Evolutionary conservation across 2,888 invertebrate genomes (phyloP).

Genomic region (Nineta flava): DNA sequence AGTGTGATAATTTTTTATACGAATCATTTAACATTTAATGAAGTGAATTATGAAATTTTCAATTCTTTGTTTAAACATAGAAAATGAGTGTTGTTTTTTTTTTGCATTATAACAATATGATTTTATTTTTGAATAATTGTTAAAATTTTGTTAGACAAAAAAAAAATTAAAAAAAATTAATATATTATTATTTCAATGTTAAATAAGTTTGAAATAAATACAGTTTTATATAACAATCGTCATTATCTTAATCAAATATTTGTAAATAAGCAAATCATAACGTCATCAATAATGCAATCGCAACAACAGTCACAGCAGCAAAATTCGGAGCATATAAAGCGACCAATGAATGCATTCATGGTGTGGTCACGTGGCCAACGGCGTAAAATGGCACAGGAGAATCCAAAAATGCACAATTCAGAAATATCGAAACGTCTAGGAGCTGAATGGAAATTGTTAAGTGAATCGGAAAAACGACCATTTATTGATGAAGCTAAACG

Average conservation of each 20-base stretch:
- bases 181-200: not conserved
- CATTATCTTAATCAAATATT: too few relatives aligned
- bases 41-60: too few relatives aligned
- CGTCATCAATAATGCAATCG: slow-evolving; percentile 20
- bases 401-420: slow-evolving; percentile 88
- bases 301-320: slow-evolving; percentile 21
- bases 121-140: too few relatives aligned
- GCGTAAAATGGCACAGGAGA: slow-evolving; percentile 84
- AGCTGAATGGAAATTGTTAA: slow-evolving; percentile 77
- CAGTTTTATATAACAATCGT: not conserved
- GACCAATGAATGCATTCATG: slow-evolving; percentile 74
- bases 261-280: slow-evolving; percentile 5
- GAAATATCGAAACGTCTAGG: slow-evolving; percentile 77
- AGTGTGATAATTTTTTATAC: too few relatives aligned
- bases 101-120: too few relatives aligned
- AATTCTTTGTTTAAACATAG: too few relatives aligned
- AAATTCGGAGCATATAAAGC: slow-evolving; percentile 48
- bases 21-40: too few relatives aligned
- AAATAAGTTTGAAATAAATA: not conserved
- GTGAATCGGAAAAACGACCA: slow-evolving; percentile 72
- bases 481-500: slow-evolving; percentile 86
- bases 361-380: slow-evolving; percentile 83
- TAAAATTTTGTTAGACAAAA: too few relatives aligned
- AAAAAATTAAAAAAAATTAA: too few relatives aligned
- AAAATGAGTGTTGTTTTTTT: too few relatives aligned